Evolutionary conservation across 64 coral and sea anemone genomes (phyloP).

Genomic region (Hydrozoanthus tunicans): DNA sequence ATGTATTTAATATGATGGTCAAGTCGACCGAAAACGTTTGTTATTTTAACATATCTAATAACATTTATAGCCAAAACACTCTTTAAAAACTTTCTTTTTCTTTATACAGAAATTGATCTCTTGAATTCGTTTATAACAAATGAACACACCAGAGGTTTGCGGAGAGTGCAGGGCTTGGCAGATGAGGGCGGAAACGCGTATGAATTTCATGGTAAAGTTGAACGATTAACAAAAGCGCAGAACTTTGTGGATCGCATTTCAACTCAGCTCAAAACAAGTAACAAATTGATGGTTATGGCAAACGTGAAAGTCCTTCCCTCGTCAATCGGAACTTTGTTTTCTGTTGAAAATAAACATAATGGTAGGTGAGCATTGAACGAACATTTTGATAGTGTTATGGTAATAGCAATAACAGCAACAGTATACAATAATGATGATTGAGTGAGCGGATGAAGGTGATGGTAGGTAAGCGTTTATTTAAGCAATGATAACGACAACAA

Average conservation of each 20-base stretch:
- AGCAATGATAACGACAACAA: neutral
- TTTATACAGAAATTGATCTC: conserved; percentile 40
- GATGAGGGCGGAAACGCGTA: conserved; percentile 7
- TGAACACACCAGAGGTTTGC: neutral
- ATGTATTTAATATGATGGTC: no score
- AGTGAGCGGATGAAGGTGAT: no score
- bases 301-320: conserved; percentile 41
- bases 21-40: no score
- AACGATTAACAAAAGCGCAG: neutral
- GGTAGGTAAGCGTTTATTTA: neutral
- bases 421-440: no score
- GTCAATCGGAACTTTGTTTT: conserved; percentile 32
- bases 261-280: conserved; percentile 25
- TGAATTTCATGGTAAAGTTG: conserved; percentile 4
- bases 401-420: no score
- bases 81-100: neutral
- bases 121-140: conserved; percentile 17
- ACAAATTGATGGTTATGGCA: conserved; percentile 30
- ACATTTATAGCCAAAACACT: no score
- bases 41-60: no score
- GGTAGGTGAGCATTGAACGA: neutral
- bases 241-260: conserved; percentile 30
- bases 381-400: no score
- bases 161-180: conserved; percentile 1
- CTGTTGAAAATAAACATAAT: conserved; percentile 6